These are phyloP conservation scores for Bungarus multicinctus DNA, from an alignment of 2,113 vertebrate genomes.

Conservation along the genomic window DNA sequence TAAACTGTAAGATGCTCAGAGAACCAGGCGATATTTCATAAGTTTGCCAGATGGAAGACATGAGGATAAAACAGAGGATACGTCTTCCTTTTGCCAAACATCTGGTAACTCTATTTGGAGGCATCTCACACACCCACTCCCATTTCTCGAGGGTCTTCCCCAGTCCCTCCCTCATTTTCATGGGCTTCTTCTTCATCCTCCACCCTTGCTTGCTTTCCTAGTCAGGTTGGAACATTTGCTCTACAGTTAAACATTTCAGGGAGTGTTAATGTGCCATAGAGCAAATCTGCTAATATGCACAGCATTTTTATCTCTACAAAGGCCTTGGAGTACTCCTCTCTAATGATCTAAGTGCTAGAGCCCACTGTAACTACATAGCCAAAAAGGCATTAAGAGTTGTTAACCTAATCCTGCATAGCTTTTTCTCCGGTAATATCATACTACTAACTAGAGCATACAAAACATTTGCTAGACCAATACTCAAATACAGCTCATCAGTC, in stretches of 20 bases:
- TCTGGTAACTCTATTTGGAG: neutral
- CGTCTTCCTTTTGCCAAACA: neutral
- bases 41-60: neutral
- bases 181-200: neutral
- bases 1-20: neutral
- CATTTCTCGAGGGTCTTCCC: neutral
- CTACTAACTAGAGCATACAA: too few relatives aligned
- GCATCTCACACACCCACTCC: neutral
- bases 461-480: too few relatives aligned
- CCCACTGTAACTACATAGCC: too few relatives aligned
- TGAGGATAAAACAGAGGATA: neutral
- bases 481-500: too few relatives aligned
- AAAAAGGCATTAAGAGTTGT: too few relatives aligned
- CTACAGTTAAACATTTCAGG: neutral
- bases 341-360: too few relatives aligned
- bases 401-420: too few relatives aligned
- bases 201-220: neutral
- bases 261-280: neutral
- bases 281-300: neutral
- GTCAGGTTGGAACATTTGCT: neutral
- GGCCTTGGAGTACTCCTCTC: neutral
- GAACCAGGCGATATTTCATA: neutral
- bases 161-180: neutral
- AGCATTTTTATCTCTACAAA: neutral
- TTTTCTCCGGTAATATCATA: too few relatives aligned